Base-by-base conservation (phyloP, 2,888 invertebrate species). In the Ichneumon xanthorius region DNA sequence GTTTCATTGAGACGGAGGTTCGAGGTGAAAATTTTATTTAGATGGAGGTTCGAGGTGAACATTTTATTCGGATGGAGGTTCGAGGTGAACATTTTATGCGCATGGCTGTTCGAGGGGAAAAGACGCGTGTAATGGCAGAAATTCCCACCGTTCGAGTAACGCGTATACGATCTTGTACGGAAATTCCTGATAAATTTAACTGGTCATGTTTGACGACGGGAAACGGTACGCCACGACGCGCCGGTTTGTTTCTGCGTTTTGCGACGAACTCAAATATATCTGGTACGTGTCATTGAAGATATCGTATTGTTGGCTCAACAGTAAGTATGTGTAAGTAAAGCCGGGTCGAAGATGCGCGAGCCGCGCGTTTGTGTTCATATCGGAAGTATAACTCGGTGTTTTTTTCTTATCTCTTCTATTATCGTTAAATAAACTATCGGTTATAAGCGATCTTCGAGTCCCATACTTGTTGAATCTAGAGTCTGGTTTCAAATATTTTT, bases 211-310 rank as follows among this genome's bases (percentile, higher is more conserved):
- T 30, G 63, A 71, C 65, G 75, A 85, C 82, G 22, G 76, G 82
- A 87, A 87, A 80, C 58, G 87, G 30, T 50, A 9, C 61, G 33
- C 53, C 16, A 67, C 14, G 45, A 91, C 86, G 91, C 89, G 92
- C 80, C 87, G 76, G 90, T 92, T 92, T 91, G 91, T 90, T 92
- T 91, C 91, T 90, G 91, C 80, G 70, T 70, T 77, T 71, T 7
- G 33, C 16, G 70, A 63, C 50, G 11, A 71, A 33, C 37, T 61
- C 78, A 71, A 79, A 78, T 26, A 70, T 33, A 53, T 1, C 48
- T 9, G 11, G 4, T 19, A 9, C 7, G 4, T 9, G 53, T 78
- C 70, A 70, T 58, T 7, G 68, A 58, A 14, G 14, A 73, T 40
- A 40, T 11, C 22, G 11, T 61, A 16, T 22, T 16, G 26, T 19